Percentiles rank a stretch among this genome's conserved stretches.
phyloP scores from a whole-genome alignment of 2,888 invertebrate species.

The Willowsia nigromaculata region DNA sequence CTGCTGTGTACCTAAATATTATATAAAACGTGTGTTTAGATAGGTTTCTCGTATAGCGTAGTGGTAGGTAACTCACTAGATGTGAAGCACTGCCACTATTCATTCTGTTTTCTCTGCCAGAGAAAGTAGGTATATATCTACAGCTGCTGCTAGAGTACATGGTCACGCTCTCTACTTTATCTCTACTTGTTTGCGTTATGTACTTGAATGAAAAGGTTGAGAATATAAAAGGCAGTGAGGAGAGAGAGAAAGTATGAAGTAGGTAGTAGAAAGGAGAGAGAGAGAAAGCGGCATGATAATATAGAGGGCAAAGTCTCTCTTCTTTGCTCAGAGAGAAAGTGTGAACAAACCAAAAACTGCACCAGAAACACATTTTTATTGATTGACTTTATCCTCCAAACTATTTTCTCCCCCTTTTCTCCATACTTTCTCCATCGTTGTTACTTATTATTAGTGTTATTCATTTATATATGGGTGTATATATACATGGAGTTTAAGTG shows the following conservation, averaged over 20 bases:
- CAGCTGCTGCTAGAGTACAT: no score
- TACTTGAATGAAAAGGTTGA: neutral
- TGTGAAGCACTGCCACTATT: neutral
- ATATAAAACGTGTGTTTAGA: neutral
- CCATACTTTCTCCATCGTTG: neutral
- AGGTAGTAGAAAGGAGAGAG: neutral
- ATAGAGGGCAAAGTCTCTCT: neutral
- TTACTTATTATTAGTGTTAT: neutral
- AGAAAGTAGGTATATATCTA: neutral
- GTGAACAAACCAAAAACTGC: constrained; percentile 59
- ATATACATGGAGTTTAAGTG: no score
- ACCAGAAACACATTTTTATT: constrained; percentile 59
- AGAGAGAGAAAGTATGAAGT: neutral
- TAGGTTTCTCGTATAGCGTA: neutral
- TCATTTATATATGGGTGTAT: neutral
- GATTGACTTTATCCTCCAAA: constrained; percentile 62
- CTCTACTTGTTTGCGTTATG: neutral
- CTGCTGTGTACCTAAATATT: neutral
- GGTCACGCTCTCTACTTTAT: neutral
- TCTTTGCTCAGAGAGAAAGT: constrained; percentile 22
- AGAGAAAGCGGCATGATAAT: neutral
- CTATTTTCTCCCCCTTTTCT: neutral
- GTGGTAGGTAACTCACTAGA: neutral
- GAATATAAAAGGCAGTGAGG: neutral
- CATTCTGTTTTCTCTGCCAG: neutral